phyloP scores from a whole-genome alignment of 2,113 vertebrate genomes.

The Aptenodytes patagonicus region DNA sequence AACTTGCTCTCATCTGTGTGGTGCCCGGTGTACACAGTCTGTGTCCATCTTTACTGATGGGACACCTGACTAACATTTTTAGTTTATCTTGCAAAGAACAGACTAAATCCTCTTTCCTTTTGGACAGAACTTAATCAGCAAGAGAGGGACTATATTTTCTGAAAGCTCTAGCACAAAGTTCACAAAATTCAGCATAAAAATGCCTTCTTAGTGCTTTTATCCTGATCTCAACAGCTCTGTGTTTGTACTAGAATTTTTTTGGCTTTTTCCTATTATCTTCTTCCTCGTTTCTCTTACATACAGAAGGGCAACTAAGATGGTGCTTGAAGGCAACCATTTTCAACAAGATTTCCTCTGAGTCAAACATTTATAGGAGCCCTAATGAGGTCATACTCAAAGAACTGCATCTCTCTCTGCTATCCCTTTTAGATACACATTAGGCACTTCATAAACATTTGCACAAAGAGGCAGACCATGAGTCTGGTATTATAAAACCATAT shows the following conservation, averaged over 20 bases:
- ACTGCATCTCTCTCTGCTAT: not conserved
- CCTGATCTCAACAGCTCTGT: not conserved
- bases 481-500: not conserved
- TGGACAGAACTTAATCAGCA: not conserved
- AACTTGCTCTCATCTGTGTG: not conserved
- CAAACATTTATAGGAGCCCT: not conserved
- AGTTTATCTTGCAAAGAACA: not conserved
- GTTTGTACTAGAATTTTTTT: not conserved
- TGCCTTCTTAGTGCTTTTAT: not conserved
- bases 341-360: not conserved
- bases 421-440: not conserved
- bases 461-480: not conserved
- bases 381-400: not conserved
- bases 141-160: not conserved
- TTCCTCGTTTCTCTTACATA: not conserved
- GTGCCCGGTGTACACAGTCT: not conserved
- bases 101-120: not conserved
- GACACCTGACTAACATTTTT: not conserved
- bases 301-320: not conserved
- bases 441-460: not conserved
- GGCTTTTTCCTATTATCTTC: not conserved
- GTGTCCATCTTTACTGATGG: not conserved
- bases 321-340: not conserved
- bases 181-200: not conserved
- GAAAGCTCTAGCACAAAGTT: not conserved